Conservation (phyloP, 92 coral and sea anemone species). For the Pocillopora grandis region DNA sequence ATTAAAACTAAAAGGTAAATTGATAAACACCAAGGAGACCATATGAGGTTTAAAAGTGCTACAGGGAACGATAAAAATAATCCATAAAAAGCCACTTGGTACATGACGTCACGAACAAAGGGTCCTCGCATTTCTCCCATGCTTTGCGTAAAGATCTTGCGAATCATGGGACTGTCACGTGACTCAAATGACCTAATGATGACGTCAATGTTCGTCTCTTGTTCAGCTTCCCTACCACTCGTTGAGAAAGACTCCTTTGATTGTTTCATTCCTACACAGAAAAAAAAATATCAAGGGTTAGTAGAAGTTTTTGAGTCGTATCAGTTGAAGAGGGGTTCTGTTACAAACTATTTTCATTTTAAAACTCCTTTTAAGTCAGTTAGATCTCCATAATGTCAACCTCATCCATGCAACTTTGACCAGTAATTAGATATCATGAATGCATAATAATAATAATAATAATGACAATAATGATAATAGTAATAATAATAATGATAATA, state of each 20-base stretch:
- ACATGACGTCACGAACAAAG: conserved; percentile 37
- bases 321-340: too few species aligned
- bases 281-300: neutral
- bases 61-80: neutral
- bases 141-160: conserved; percentile 25
- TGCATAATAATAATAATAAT: too few species aligned
- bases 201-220: neutral
- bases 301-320: neutral
- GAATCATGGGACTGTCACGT: conserved; percentile 34
- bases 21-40: conserved; percentile 4
- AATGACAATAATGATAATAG: too few species aligned
- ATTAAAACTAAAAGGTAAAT: neutral
- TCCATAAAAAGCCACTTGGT: conserved; percentile 14
- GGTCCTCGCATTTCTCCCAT: conserved; percentile 54
- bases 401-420: too few species aligned
- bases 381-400: too few species aligned
- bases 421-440: too few species aligned
- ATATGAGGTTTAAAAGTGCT: neutral
- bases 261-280: conserved; percentile 4
- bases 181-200: conserved; percentile 23
- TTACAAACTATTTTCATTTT: too few species aligned
- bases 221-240: neutral
- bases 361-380: too few species aligned
- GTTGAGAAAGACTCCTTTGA: neutral
- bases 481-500: too few species aligned